phyloP scores from a whole-genome alignment of 2,113 vertebrate species.

The Petrocephalus zakoni region DNA sequence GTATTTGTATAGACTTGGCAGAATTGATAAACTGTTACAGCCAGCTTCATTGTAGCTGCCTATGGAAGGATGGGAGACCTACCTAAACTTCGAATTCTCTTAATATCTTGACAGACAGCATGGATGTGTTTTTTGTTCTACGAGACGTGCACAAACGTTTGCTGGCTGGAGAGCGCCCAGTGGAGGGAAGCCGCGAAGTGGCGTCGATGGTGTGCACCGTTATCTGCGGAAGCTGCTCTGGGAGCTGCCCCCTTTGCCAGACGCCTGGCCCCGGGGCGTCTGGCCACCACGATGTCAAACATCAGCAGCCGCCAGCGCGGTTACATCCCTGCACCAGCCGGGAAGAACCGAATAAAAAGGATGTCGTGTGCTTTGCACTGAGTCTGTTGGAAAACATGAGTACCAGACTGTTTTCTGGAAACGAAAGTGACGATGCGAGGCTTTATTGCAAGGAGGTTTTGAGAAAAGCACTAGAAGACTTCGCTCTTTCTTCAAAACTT shows the following conservation, averaged over 20 bases:
- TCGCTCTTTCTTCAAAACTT: slow-evolving; percentile 61
- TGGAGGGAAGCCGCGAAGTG: slow-evolving; percentile 42
- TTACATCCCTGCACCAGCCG: not conserved
- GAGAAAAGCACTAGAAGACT: slow-evolving; percentile 54
- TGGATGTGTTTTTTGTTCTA: slow-evolving; percentile 50
- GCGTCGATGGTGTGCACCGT: slow-evolving; percentile 43
- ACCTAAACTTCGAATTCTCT: not conserved
- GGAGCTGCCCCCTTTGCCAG: not conserved
- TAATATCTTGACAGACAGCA: slow-evolving; percentile 21
- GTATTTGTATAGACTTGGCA: not conserved
- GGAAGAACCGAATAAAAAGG: slow-evolving; percentile 22
- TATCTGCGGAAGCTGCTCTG: slow-evolving; percentile 16
- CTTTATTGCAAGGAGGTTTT: slow-evolving; percentile 55
- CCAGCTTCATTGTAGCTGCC: not conserved
- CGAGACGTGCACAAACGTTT: slow-evolving; percentile 57
- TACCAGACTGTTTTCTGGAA: slow-evolving; percentile 35
- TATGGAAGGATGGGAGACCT: not conserved
- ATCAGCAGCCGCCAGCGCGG: not conserved
- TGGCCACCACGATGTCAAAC: not conserved
- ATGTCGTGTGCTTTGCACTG: slow-evolving; percentile 61
- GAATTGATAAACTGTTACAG: not conserved
- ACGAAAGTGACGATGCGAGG: slow-evolving; percentile 19
- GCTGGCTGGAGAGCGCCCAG: slow-evolving; percentile 45
- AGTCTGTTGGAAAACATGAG: slow-evolving; percentile 63
- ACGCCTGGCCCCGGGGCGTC: not conserved